Percentiles rank a stretch among this genome's conserved stretches.
These are phyloP conservation scores for Ostrea edulis DNA, from an alignment of 1,140 invertebrate genomes.

Conservation along the genomic window DNA sequence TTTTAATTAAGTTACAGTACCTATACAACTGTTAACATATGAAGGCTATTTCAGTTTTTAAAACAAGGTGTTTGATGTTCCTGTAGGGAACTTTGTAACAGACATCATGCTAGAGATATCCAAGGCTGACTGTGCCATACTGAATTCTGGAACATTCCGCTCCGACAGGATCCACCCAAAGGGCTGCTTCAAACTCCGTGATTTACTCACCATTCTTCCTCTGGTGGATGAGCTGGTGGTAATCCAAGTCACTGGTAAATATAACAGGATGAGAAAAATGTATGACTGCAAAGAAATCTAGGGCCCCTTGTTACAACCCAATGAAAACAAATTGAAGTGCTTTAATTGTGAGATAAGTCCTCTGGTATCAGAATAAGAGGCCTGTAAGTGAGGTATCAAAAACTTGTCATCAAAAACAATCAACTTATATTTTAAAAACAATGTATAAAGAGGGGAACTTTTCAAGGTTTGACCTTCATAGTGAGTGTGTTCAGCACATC, in stretches of 20 bases:
- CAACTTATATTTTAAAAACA: too few relatives aligned
- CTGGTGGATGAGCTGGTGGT: slow-evolving; percentile 91
- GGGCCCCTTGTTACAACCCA: too few relatives aligned
- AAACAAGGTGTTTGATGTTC: not conserved
- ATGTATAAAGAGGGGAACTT: too few relatives aligned
- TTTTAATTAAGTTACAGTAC: too few relatives aligned
- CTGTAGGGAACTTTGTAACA: slow-evolving; percentile 90
- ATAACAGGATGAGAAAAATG: not conserved
- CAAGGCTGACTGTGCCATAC: slow-evolving; percentile 89
- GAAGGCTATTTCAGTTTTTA: not conserved
- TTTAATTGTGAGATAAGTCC: too few relatives aligned
- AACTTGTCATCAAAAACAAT: too few relatives aligned
- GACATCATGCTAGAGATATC: slow-evolving; percentile 92
- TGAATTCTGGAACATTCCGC: slow-evolving; percentile 93
- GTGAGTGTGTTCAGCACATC: too few relatives aligned
- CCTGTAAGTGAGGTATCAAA: too few relatives aligned
- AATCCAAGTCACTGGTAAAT: slow-evolving; percentile 79
- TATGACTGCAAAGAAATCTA: too few relatives aligned
- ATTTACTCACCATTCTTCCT: slow-evolving; percentile 90
- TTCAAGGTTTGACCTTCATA: too few relatives aligned
- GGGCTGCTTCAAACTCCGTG: slow-evolving; percentile 90
- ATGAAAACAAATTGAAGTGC: too few relatives aligned
- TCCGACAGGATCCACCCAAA: slow-evolving; percentile 87
- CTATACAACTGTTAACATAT: not conserved
- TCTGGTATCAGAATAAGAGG: too few relatives aligned